phyloP scores from a whole-genome alignment of 2,888 invertebrate genomes.

The Drosophila imparisetae region DNA sequence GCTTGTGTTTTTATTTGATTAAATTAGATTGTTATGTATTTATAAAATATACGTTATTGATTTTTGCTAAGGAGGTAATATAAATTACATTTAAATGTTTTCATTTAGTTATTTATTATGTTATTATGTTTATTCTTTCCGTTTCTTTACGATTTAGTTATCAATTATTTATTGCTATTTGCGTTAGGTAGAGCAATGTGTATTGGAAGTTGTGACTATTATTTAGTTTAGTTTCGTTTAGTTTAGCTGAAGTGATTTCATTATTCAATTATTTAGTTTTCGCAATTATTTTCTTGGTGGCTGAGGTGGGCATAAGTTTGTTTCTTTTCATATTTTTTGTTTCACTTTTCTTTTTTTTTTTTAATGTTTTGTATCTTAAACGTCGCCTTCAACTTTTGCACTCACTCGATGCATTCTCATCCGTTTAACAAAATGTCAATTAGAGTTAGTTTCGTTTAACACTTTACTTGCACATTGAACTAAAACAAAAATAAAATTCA shows the following conservation, averaged over 20 bases:
- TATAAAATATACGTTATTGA: conserved; percentile 64
- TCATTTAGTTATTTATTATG: conserved; percentile 41
- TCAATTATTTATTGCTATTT: conserved; percentile 54
- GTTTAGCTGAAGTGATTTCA: conserved; percentile 33
- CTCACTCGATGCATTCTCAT: conserved; percentile 29
- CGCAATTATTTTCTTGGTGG: conserved; percentile 70
- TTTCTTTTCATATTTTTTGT: conserved; percentile 27
- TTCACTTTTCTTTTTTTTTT: conserved; percentile 13
- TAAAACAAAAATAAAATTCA: conserved; percentile 74
- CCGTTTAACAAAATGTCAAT: conserved; percentile 44
- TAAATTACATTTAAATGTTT: conserved; percentile 75
- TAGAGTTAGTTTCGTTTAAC: conserved; percentile 48
- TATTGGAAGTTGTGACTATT: conserved; percentile 67
- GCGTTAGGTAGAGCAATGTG: conserved; percentile 47
- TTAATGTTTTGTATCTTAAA: conserved; percentile 27
- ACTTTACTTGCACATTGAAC: conserved; percentile 73
- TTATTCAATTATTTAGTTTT: conserved; percentile 34
- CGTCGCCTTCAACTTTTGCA: conserved; percentile 25
- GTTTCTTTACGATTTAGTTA: conserved; percentile 27
- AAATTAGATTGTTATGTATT: conserved; percentile 34
- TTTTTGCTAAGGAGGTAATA: conserved; percentile 83
- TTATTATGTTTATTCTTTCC: conserved; percentile 10
- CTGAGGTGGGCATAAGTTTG: conserved; percentile 79
- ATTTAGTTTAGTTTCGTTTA: conserved; percentile 38
- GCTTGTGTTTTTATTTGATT: conserved; percentile 47